These are phyloP conservation scores for Phacellophora camtschatica DNA, from an alignment of 30 jellyfish, hydroid and myxozoan genomes.

Conservation along the genomic window DNA sequence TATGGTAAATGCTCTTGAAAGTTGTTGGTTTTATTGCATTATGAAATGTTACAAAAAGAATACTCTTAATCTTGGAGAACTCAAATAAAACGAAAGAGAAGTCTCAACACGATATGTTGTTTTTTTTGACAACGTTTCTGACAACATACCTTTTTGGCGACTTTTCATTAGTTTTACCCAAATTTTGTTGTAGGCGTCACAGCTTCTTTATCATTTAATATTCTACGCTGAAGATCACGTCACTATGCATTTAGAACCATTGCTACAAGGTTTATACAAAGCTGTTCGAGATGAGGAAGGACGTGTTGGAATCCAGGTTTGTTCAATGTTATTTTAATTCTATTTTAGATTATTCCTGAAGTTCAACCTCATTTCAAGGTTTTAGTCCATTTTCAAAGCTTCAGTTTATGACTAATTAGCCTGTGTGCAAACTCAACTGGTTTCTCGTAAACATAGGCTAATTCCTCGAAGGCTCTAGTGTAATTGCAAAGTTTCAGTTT, in stretches of 20 bases:
- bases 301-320: conserved; percentile 60
- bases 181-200: conserved; percentile 54
- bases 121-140: background rate
- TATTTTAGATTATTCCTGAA: no score
- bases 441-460: no score
- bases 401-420: no score
- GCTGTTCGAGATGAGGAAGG: conserved; percentile 80
- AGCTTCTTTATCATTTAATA: conserved; percentile 67
- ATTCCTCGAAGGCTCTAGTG: no score
- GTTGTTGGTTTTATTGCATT: background rate
- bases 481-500: no score
- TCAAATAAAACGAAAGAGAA: no score
- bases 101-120: no score
- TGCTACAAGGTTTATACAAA: conserved; percentile 74
- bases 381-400: no score
- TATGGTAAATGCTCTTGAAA: background rate
- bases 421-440: no score
- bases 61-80: no score
- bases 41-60: background rate
- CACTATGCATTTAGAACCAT: conserved; percentile 81
- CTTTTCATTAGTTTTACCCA: background rate
- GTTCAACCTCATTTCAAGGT: no score
- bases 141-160: background rate
- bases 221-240: conserved; percentile 77
- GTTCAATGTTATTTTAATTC: no score